Evolutionary conservation across 2,888 invertebrate species (phyloP), one percentile per base, ranked within the genome.

Genomic region (Smittia aterrima): DNA sequence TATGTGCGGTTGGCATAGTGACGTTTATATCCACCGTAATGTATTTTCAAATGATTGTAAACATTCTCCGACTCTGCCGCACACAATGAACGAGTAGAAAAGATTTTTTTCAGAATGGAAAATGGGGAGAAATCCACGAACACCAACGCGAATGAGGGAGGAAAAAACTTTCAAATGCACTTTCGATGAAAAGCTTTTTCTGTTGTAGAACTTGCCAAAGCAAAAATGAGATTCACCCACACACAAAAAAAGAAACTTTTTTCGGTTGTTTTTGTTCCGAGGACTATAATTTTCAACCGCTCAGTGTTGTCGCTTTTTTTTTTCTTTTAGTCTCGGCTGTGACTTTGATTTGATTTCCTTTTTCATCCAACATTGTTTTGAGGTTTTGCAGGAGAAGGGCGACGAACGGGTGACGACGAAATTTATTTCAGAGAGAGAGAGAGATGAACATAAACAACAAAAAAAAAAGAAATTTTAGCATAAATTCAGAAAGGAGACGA

Each of bases 1-100:
- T 72, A 72, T 72, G 72, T 72, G 72, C 72, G 72, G 72, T 72
- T 72, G 72, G 72, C 72, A 72, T 72, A 72, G 72, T 62, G 62
- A 58, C 72, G 53, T 72, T 62, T 38, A 13, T 40, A 20, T 54
- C 20, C n/a, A 20, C 47, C 38, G 40, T 72, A 72, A 72, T 72
- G 72, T 72, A 38, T 62, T 72, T 47, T 62, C 62, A 62, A 72
- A 72, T 72, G 62, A 72, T 72, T 72, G 72, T 72, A 72, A 72
- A 72, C 72, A 72, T 72, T 62, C 41, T 58, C 58, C 18, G 58
- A 20, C 27, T 9, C 53, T 58, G 58, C n/a, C 64, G 18, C 62
- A 72, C 72, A 58, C 62, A 72, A 62, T 58, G 58, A 58, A 40
- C 72, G 24, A 53, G 54, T 18, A 53, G 58, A 72, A 40, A 22